phyloP scores from a whole-genome alignment of 2,797 vertebrate genomes.

The Enteromius trimaculatus region DNA sequence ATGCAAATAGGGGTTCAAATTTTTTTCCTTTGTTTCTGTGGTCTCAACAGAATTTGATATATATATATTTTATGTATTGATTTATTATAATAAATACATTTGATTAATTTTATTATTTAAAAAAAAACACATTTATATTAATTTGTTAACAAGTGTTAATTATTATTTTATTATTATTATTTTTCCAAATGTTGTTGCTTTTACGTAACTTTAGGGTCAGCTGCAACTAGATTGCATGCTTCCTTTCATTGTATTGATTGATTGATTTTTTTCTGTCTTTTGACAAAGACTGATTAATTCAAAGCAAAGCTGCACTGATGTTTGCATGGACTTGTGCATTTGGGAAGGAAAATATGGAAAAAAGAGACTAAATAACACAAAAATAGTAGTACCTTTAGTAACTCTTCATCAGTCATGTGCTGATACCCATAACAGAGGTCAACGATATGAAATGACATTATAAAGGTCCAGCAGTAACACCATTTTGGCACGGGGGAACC shows the following conservation, averaged over 20 bases:
- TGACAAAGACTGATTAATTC: not conserved
- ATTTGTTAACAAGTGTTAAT: not conserved
- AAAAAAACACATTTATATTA: not conserved
- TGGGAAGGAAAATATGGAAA: not conserved
- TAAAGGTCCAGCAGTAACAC: slow-evolving; percentile 9
- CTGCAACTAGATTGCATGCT: not conserved
- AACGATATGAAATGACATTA: slow-evolving; percentile 7
- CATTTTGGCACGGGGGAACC: slow-evolving; percentile 25
- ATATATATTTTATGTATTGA: not conserved
- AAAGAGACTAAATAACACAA: not conserved
- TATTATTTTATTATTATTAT: not conserved
- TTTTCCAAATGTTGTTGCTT: not conserved
- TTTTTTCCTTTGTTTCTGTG: not conserved
- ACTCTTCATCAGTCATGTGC: not conserved
- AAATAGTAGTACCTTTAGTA: not conserved
- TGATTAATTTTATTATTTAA: not conserved
- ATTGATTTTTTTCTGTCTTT: not conserved
- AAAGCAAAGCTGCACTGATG: not conserved
- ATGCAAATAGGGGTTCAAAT: not conserved
- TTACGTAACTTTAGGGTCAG: not conserved
- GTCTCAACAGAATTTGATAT: not conserved
- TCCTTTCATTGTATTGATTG: not conserved
- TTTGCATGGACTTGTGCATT: not conserved
- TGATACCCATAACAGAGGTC: not conserved
- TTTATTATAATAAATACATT: not conserved